Conservation (phyloP, 2,113 vertebrate species). For the Erythrolamprus reginae region DNA sequence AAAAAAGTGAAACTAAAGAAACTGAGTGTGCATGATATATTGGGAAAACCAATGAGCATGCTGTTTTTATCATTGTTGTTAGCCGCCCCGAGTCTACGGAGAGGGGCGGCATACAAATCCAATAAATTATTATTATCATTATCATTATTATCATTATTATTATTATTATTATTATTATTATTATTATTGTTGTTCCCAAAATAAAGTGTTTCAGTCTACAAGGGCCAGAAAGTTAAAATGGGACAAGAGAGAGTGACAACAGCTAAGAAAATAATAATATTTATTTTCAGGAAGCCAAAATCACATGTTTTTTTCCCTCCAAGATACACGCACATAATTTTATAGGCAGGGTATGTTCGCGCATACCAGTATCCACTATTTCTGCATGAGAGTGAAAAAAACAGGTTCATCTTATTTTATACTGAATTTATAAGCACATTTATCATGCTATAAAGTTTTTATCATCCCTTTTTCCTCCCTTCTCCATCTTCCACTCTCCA, state of each 20-base stretch:
- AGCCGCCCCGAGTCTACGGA: too few species aligned
- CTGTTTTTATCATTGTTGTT: too few species aligned
- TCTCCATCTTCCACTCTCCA: neutral
- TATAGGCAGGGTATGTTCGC: neutral
- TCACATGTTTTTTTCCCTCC: neutral
- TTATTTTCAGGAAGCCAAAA: neutral
- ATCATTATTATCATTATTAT: too few species aligned
- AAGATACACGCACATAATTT: neutral
- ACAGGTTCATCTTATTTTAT: neutral
- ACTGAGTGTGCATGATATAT: neutral
- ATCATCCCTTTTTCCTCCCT: neutral
- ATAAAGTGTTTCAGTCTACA: neutral
- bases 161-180: too few species aligned
- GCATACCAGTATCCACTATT: neutral
- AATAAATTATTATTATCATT: too few species aligned
- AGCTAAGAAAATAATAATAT: too few species aligned
- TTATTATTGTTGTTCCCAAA: slow-evolving; percentile 14
- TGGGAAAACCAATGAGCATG: slow-evolving; percentile 12
- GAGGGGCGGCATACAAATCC: too few species aligned
- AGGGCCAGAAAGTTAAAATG: neutral
- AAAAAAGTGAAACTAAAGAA: slow-evolving; percentile 9
- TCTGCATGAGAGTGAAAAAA: neutral
- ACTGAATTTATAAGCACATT: neutral
- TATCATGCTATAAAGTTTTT: neutral
- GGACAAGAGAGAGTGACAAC: too few species aligned